Evolutionary conservation across 2,797 vertebrate genomes (phyloP).

Genomic region (Nannoperca obscura): DNA sequence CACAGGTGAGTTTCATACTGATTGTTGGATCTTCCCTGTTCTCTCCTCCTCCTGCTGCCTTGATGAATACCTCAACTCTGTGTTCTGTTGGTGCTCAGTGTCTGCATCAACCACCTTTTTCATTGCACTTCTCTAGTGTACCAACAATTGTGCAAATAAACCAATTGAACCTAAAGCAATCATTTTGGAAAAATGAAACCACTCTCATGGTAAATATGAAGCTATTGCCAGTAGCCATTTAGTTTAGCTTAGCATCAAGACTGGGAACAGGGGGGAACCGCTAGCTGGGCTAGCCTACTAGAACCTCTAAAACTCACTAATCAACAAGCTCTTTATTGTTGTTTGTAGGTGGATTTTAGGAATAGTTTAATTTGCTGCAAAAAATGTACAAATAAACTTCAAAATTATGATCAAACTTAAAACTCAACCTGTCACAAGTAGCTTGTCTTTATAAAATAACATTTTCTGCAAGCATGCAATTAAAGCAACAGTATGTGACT

Average conservation of each 20-base stretch:
- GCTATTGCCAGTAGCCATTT: background rate
- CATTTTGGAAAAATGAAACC: background rate
- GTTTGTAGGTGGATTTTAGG: no score
- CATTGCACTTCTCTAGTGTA: background rate
- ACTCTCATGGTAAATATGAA: background rate
- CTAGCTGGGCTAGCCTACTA: background rate
- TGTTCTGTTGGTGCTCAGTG: background rate
- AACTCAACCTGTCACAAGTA: background rate
- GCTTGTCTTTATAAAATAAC: background rate
- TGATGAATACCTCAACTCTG: conserved; percentile 3
- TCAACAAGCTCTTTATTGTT: no score
- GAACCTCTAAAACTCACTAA: no score
- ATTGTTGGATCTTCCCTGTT: conserved; percentile 4
- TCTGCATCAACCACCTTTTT: conserved; percentile 1
- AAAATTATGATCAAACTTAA: background rate
- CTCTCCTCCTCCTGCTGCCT: background rate
- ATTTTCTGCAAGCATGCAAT: background rate
- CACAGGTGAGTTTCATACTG: conserved; percentile 40
- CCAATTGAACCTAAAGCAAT: background rate
- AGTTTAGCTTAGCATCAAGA: conserved; percentile 8
- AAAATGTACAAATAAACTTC: no score
- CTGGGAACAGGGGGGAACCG: background rate
- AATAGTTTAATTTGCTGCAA: background rate
- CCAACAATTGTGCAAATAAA: background rate
- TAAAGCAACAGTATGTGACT: no score